Conservation (phyloP, 1,140 invertebrate genomes). For the Amphibalanus amphitrite region DNA sequence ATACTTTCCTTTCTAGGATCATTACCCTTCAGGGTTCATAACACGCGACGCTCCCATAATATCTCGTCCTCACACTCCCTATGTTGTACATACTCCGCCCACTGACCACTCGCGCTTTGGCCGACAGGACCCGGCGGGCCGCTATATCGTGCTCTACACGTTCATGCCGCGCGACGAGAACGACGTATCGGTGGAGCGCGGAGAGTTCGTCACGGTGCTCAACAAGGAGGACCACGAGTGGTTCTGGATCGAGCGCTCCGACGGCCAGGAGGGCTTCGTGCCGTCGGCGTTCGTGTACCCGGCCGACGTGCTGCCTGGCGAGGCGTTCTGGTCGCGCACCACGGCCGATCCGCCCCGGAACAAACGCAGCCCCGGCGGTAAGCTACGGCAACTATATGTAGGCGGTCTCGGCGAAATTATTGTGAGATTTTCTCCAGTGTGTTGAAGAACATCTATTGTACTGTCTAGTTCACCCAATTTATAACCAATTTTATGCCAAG, state of each 20-base stretch:
- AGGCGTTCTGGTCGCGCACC: slow-evolving; percentile 1
- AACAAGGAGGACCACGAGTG: slow-evolving; percentile 41
- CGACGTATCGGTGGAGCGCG: slow-evolving; percentile 78
- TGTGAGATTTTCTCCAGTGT: too few species aligned
- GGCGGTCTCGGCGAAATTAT: too few species aligned
- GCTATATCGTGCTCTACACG: slow-evolving; percentile 81
- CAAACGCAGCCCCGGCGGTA: not conserved
- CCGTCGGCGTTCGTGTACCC: slow-evolving; percentile 88
- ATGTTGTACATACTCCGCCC: too few species aligned
- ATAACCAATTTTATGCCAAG: too few species aligned
- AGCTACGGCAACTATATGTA: not conserved
- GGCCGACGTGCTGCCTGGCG: slow-evolving; percentile 45
- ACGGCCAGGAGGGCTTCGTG: slow-evolving; percentile 88
- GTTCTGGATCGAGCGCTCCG: slow-evolving; percentile 83
- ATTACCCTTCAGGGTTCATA: too few species aligned
- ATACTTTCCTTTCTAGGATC: too few species aligned
- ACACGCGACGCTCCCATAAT: too few species aligned
- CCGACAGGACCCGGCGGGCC: slow-evolving; percentile 53
- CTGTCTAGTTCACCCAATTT: too few species aligned
- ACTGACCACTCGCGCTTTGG: too few species aligned
- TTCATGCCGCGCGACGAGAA: slow-evolving; percentile 86
- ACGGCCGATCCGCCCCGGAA: not conserved
- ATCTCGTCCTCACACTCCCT: too few species aligned
- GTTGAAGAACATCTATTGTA: too few species aligned
- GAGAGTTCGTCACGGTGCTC: slow-evolving; percentile 83